Conservation (phyloP, 2,888 invertebrate genomes). For the Pandemis heparana region DNA sequence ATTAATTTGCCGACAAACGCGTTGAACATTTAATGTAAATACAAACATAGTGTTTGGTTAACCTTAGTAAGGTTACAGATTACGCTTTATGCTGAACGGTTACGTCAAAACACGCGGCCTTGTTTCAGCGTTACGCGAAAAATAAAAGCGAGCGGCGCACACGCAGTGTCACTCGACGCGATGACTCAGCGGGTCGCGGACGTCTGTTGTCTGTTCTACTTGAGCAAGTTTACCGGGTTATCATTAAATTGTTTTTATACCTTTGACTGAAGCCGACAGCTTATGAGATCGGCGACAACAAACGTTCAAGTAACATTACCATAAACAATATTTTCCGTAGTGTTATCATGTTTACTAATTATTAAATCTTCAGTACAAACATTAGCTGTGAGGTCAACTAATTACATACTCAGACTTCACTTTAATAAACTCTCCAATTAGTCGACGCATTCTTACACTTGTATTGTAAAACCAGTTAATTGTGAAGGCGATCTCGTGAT, state of each 20-base stretch:
- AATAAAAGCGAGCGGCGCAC: constrained; percentile 11
- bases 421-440: constrained; percentile 14
- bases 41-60: constrained; percentile 30
- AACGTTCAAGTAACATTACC: background rate
- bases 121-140: constrained; percentile 37
- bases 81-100: constrained; percentile 21
- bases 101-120: constrained; percentile 41
- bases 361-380: background rate
- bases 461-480: constrained; percentile 10
- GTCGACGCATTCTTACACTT: constrained; percentile 6
- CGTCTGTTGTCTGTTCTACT: constrained; percentile 12
- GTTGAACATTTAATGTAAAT: background rate
- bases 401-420: background rate
- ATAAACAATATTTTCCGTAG: background rate
- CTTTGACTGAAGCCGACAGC: constrained; percentile 13
- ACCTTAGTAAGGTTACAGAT: constrained; percentile 42
- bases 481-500: constrained; percentile 2
- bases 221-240: constrained; percentile 32
- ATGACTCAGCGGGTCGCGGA: constrained; percentile 40
- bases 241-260: constrained; percentile 35
- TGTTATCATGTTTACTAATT: constrained; percentile 16
- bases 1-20: constrained; percentile 13
- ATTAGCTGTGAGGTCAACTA: constrained; percentile 5
- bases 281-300: constrained; percentile 7
- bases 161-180: constrained; percentile 35